phyloP scores from a whole-genome alignment of 2,797 vertebrate genomes.

The Sternarchorhynchus goeldii region DNA sequence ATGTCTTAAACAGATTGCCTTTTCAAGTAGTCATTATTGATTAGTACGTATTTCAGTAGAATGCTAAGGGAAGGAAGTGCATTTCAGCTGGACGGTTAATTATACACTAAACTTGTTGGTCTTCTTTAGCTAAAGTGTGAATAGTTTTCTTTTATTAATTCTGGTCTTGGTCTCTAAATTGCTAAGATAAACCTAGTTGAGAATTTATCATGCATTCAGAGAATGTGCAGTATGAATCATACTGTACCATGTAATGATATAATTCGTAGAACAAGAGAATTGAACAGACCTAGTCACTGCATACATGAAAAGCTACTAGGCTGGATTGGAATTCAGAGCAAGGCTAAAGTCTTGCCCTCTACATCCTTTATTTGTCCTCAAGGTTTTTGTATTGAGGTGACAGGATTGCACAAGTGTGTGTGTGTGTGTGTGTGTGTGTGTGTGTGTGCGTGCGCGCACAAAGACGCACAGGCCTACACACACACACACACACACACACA shows the following conservation, averaged over 20 bases:
- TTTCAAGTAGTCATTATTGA: conserved; percentile 28
- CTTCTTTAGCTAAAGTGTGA: background rate
- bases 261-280: background rate
- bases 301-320: conserved; percentile 3
- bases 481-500: background rate
- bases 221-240: background rate
- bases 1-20: background rate
- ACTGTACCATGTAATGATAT: background rate
- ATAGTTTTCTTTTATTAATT: background rate
- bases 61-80: background rate
- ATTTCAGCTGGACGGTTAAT: conserved; percentile 6
- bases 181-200: background rate
- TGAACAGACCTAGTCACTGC: background rate
- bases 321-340: conserved; percentile 7
- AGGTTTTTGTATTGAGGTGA: conserved; percentile 1
- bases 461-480: background rate
- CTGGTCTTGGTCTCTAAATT: conserved; percentile 8
- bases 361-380: conserved; percentile 21
- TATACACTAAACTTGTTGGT: conserved; percentile 2
- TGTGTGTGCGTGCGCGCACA: background rate
- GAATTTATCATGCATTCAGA: conserved; percentile 2
- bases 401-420: background rate
- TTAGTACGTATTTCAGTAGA: conserved; percentile 3
- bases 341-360: conserved; percentile 4
- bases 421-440: background rate